Base-by-base conservation (phyloP, 2,797 vertebrate species). In the Eulemur rubriventer region DNA sequence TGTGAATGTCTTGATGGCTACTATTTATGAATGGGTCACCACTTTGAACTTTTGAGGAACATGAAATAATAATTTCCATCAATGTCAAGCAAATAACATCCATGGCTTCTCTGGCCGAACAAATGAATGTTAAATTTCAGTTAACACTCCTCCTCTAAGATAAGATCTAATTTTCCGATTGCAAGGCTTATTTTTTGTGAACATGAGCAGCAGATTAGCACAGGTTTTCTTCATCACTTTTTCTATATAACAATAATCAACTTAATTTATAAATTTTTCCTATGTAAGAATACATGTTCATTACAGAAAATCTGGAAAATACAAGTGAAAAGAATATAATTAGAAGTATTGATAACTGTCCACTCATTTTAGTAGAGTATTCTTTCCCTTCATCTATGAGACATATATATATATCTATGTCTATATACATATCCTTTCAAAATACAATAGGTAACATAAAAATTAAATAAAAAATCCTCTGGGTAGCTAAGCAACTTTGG, bases 401-500 rank as follows among this genome's bases (percentile, higher is more conserved):
- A 86, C 80, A 87, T 63, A 38, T 28, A 33, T 28, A 33, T 46
- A 86, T 52, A 35, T 33, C 7, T 83, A 43, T 76, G 10, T 87
- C 0, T 93, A 61, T 50, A 91, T 50, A 50, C 8, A 76, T 43
- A 38, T 4, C 17, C 28, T 98, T 97, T 79, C 92, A 75, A 93
- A 91, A 89, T 73, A 79, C 9, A 75, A 81, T 30, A 86, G 17
- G 3, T 81, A 82, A 81, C 59, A 81, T 83, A 82, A 94, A 95
- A 91, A 82, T 83, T 96, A 93, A 86, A 86, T 73, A 43, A 89
- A 76, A 97, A 96, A 16, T 83, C 28, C 35, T 76, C 38, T 69
- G 10, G 38, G 41, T 80, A 72, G 63, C 81, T 82, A 52, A 89
- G 89, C 43, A 50, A 89, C 33, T 88, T 55, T 86, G 63, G 33